Base-by-base conservation (phyloP, 2,113 vertebrate species). In the Prolemur simus region DNA sequence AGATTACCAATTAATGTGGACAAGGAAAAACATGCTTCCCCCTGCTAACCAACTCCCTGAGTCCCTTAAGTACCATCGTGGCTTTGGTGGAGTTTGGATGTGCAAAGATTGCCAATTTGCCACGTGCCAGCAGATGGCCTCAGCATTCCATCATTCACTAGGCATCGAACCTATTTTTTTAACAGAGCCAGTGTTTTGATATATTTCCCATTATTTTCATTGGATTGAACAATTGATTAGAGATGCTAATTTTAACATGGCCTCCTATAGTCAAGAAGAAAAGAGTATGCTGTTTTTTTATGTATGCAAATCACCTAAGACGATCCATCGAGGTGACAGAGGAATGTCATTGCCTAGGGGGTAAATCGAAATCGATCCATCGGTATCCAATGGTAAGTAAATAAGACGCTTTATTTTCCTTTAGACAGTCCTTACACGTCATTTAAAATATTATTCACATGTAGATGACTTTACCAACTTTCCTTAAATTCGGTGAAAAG, bases 51-150 rank as follows among this genome's bases (percentile, higher is more conserved):
- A 13, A 63, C 87, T 60, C 25, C 29, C 58, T 0, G 25, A 58
- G n/a, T 34, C 47, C 27, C 23, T 37, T 71, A 77, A 80, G 78
- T 85, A 60, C 58, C 8, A 89, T 66, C 3, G 47, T 68, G 39
- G 39, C 17, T 95, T 96, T 64, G 37, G 47, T 74, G 92, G 69
- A 64, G 58, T 80, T 95, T 80, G 39, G 64, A 97, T 93, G 63
- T 47, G 66, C 52, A n/a, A 60, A 93, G 45, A 6, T 15, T 97
- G 97, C 87, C 86, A 94, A 27, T 94, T 98, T 97, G 93, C 66
- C 37, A 0, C 47, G 96, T 96, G 83, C 98, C 98, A 98, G 98
- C 97, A 99, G 98, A 98, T 98, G 98, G 98, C 98, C 98, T 97
- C 97, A 97, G 96, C 78, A 98, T 98, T 95, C 98, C 98, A 97